These are phyloP conservation scores for Cromileptes altivelis DNA, from an alignment of 2,113 vertebrate species.

Conservation along the genomic window DNA sequence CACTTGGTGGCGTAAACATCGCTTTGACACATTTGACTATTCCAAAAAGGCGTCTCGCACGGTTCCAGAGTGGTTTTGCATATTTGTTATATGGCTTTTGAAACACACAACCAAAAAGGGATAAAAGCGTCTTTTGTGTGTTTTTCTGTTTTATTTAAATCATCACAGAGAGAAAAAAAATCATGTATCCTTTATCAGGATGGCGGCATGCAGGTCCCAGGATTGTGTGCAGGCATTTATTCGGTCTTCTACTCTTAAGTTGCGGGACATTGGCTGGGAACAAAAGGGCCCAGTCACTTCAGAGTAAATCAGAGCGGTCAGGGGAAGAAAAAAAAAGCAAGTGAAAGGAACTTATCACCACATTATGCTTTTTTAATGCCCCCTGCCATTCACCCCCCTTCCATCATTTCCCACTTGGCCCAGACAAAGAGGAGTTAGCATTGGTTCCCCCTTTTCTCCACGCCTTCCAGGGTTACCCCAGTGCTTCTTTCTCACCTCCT, in stretches of 20 bases:
- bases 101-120: slow-evolving; percentile 61
- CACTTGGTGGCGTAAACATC: slow-evolving; percentile 73
- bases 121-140: slow-evolving; percentile 72
- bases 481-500: slow-evolving; percentile 65
- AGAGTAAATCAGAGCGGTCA: slow-evolving; percentile 70
- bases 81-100: slow-evolving; percentile 75
- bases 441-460: slow-evolving; percentile 72
- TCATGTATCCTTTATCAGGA: slow-evolving; percentile 53
- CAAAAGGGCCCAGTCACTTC: slow-evolving; percentile 75
- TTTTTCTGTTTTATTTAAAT: slow-evolving; percentile 73
- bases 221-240: slow-evolving; percentile 67
- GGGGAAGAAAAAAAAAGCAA: slow-evolving; percentile 47
- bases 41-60: slow-evolving; percentile 51
- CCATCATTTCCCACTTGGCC: slow-evolving; percentile 63
- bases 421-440: slow-evolving; percentile 75
- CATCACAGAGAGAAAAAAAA: slow-evolving; percentile 42
- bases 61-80: slow-evolving; percentile 68
- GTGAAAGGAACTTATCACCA: slow-evolving; percentile 80
- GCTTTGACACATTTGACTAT: slow-evolving; percentile 73
- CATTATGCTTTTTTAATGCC: slow-evolving; percentile 77
- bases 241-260: slow-evolving; percentile 51
- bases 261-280: slow-evolving; percentile 60
- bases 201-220: slow-evolving; percentile 29
- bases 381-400: slow-evolving; percentile 32
- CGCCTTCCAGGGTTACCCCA: slow-evolving; percentile 60